These are phyloP conservation scores for Cataglyphis altisquamis DNA, from an alignment of 2,888 invertebrate genomes.

Conservation along the genomic window DNA sequence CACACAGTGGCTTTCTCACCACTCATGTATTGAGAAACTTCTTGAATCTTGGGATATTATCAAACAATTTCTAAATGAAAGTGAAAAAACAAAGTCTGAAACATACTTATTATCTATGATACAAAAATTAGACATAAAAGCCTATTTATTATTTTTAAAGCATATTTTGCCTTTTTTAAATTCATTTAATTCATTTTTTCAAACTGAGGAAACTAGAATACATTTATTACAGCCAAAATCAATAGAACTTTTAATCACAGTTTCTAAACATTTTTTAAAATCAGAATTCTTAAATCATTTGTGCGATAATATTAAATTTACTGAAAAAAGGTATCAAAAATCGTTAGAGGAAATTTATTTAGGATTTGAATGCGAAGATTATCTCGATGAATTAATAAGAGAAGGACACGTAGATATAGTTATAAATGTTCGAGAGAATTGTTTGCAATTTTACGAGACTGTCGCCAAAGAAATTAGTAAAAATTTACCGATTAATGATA, in stretches of 20 bases:
- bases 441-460: neutral
- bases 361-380: constrained; percentile 9
- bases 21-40: no score
- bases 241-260: neutral
- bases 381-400: neutral
- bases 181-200: neutral
- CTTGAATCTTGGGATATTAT: no score
- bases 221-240: neutral
- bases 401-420: neutral
- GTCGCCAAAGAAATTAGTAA: neutral
- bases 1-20: no score
- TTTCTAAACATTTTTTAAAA: neutral
- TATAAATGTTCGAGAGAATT: neutral
- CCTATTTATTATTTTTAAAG: no score
- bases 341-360: neutral
- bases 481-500: neutral
- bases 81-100: no score
- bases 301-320: neutral
- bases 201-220: neutral
- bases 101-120: no score
- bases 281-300: neutral
- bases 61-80: no score
- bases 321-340: neutral
- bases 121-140: no score
- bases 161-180: no score